Base-by-base conservation (phyloP, 2,113 vertebrate genomes). In the Dasyornis broadbenti region DNA sequence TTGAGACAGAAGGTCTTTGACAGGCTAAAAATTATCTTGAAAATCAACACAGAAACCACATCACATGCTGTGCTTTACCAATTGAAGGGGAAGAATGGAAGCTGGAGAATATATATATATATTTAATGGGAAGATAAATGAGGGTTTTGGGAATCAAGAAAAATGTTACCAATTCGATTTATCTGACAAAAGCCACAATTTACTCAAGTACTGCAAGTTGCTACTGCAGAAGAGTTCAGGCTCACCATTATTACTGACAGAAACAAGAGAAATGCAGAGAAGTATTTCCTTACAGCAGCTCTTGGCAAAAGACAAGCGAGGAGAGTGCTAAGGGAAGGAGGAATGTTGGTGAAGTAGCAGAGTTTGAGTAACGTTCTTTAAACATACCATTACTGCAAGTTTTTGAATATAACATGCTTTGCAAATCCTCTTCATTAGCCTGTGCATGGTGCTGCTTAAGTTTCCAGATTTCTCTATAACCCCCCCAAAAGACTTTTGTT, bases 1-100 rank as follows among this genome's bases (percentile, higher is more conserved):
- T 96, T 86, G 70, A 92, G 90, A 88, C 82, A 96, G 85, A 78
- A 92, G 69, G 88, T 65, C 93, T 97, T 86, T 90, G 80, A 91
- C 71, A 92, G 60, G 59, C 78, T 95, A 86, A 81, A 95, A 94
- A 95, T 81, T 37, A 91, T 86, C 79, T 79, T 78, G 28, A 85
- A 87, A 95, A 90, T 90, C 92, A 92, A 95, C 61, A 92, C 60
- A 90, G 84, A 92, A 94, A 79, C 87, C 85, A 75, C 86, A 93
- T 88, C 53, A 42, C 35, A 79, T n/a, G 54, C 45, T 65, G 35
- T 20, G 71, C 69, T 80, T 86, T 61, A 64, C 17, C 71, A 68
- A 94, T 11, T 83, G 84, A 91, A 73, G 54, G 42, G 68, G 45
- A 75, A 88, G 77, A 92, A 95, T 60, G 11, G 72, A 66, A 92